phyloP scores from a whole-genome alignment of 1,140 invertebrate genomes.

The Propsilocerus akamusi region DNA sequence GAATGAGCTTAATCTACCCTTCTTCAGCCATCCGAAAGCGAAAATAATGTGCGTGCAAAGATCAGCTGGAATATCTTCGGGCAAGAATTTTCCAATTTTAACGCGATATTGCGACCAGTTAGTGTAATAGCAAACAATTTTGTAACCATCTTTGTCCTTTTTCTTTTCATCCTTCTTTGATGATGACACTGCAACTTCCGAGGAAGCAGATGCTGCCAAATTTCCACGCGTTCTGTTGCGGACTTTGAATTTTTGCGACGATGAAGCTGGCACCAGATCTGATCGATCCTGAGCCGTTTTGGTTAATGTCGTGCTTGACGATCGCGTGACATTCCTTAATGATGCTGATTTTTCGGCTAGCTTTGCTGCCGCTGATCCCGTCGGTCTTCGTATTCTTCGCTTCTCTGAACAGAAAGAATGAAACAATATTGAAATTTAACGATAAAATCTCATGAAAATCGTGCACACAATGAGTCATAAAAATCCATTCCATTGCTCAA shows the following conservation, averaged over 20 bases:
- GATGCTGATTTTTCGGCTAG: slow-evolving; percentile 25
- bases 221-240: slow-evolving; percentile 35
- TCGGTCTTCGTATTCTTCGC: slow-evolving; percentile 33
- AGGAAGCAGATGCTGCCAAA: slow-evolving; percentile 30
- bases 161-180: slow-evolving; percentile 31
- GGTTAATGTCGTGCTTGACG: slow-evolving; percentile 8
- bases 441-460: slow-evolving; percentile 5
- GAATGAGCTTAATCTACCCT: slow-evolving; percentile 78
- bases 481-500: too few relatives aligned
- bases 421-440: not conserved
- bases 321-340: slow-evolving; percentile 15
- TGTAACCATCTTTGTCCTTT: slow-evolving; percentile 37
- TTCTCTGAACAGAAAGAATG: slow-evolving; percentile 20
- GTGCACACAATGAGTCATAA: too few relatives aligned
- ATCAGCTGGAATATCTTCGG: slow-evolving; percentile 88
- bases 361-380: slow-evolving; percentile 27
- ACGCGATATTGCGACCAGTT: slow-evolving; percentile 95
- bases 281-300: slow-evolving; percentile 24
- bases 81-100: slow-evolving; percentile 81
- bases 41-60: slow-evolving; percentile 93
- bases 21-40: slow-evolving; percentile 93
- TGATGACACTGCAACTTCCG: slow-evolving; percentile 35
- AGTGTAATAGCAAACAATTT: slow-evolving; percentile 89
- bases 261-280: slow-evolving; percentile 44
- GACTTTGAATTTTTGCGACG: slow-evolving; percentile 47